phyloP scores from a whole-genome alignment of 2,888 invertebrate species.

The Eulithis prunata region DNA sequence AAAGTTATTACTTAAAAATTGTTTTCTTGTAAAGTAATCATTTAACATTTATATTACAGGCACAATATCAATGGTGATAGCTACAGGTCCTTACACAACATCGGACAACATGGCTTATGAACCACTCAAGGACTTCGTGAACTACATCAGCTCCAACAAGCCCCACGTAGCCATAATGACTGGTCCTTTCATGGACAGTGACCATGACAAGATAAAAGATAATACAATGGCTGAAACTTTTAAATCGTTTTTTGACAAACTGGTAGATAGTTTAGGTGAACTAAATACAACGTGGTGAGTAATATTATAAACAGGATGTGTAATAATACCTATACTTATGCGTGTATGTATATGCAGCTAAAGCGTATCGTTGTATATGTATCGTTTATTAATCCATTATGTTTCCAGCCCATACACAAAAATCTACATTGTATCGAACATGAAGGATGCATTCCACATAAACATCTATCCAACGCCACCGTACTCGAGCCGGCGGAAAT shows the following conservation, averaged over 20 bases:
- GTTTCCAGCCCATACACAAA: slow-evolving; percentile 84
- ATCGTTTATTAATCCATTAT: not conserved
- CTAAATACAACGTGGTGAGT: slow-evolving; percentile 84
- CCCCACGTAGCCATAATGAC: slow-evolving; percentile 93
- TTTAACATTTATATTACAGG: slow-evolving; percentile 57
- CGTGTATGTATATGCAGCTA: too few species aligned
- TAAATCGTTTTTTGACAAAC: slow-evolving; percentile 89
- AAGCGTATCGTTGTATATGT: too few species aligned
- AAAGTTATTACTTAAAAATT: too few species aligned
- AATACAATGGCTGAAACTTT: slow-evolving; percentile 87
- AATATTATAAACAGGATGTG: not conserved
- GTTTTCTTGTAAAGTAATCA: not conserved
- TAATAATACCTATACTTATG: too few species aligned
- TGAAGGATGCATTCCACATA: slow-evolving; percentile 90
- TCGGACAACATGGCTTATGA: slow-evolving; percentile 91
- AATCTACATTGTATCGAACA: slow-evolving; percentile 90
- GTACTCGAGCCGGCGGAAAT: slow-evolving; percentile 83
- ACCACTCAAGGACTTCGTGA: slow-evolving; percentile 91
- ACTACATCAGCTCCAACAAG: slow-evolving; percentile 86
- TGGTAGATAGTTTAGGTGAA: slow-evolving; percentile 86
- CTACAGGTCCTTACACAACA: slow-evolving; percentile 93
- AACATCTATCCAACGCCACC: slow-evolving; percentile 94
- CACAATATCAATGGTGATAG: slow-evolving; percentile 88
- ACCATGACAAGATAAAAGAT: slow-evolving; percentile 86
- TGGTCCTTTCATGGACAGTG: slow-evolving; percentile 93